phyloP scores from a whole-genome alignment of 2,888 invertebrate species.

The Steinernema hermaphroditum region DNA sequence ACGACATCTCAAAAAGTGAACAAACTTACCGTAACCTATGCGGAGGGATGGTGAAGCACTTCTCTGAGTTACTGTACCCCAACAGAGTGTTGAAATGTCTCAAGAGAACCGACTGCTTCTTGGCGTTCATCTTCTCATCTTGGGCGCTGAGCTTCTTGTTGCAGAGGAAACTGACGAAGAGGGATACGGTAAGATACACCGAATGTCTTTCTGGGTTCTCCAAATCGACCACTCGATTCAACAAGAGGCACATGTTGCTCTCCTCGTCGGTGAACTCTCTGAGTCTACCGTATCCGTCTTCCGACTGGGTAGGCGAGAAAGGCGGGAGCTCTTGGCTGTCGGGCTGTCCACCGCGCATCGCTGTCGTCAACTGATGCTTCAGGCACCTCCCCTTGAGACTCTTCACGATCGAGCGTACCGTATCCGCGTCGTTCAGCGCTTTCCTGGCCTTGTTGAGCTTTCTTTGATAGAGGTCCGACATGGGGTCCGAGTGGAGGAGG shows the following conservation, averaged over 20 bases:
- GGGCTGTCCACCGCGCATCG: conserved; percentile 10
- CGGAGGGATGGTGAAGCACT: conserved; percentile 87
- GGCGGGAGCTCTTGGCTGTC: conserved; percentile 14
- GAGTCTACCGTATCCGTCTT: conserved; percentile 73
- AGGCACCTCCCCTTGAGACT: conserved; percentile 59
- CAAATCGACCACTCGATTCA: conserved; percentile 85
- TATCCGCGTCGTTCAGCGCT: conserved; percentile 77
- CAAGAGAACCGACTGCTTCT: conserved; percentile 80
- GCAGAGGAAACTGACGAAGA: conserved; percentile 78
- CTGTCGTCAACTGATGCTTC: conserved; percentile 58
- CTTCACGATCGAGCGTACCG: conserved; percentile 71
- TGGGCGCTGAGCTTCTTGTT: conserved; percentile 75
- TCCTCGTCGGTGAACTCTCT: conserved; percentile 83
- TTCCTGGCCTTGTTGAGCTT: conserved; percentile 82
- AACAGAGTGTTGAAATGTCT: conserved; percentile 87
- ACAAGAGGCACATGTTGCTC: conserved; percentile 78
- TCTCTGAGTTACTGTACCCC: conserved; percentile 88
- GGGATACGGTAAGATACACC: conserved; percentile 85
- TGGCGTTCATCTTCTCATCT: conserved; percentile 63
- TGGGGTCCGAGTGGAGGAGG: conserved; percentile 83
- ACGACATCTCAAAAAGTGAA: no score
- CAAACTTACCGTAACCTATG: conserved; percentile 77
- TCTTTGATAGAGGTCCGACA: conserved; percentile 81
- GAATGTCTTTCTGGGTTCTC: conserved; percentile 94
- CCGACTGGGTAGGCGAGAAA: conserved; percentile 20